A percentile compares a stretch with the other conserved stretches of the same genome.
Evolutionary conservation across 2,797 vertebrate genomes (phyloP).

Genomic region (Enteromius argenteus): DNA sequence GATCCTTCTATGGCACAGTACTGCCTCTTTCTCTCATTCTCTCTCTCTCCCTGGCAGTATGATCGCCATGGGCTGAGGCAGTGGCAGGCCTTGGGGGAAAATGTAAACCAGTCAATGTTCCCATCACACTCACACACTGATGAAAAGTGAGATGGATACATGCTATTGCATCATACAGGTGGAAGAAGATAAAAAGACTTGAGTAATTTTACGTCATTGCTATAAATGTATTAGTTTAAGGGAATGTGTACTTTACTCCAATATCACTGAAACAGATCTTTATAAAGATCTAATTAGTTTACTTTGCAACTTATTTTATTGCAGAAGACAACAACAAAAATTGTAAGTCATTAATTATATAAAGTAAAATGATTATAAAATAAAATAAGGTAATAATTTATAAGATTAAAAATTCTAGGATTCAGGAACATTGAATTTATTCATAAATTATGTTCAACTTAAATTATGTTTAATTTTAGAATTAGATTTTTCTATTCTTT

Average conservation of each 20-base stretch:
- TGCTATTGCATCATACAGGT: conserved; percentile 18
- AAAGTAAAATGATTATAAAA: neutral
- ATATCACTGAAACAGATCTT: neutral
- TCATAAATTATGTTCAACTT: neutral
- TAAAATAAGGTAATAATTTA: neutral
- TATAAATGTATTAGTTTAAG: neutral
- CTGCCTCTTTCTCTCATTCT: conserved; percentile 57
- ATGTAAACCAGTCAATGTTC: conserved; percentile 37
- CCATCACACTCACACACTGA: conserved; percentile 7
- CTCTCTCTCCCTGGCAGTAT: conserved; percentile 30
- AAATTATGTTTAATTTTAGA: neutral
- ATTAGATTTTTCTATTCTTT: neutral
- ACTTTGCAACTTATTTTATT: neutral
- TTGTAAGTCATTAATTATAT: neutral
- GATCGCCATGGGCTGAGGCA: conserved; percentile 8
- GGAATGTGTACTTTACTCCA: neutral
- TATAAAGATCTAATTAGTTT: neutral
- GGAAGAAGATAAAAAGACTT: neutral
- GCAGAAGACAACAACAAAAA: neutral
- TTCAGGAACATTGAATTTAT: neutral
- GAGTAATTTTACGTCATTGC: neutral
- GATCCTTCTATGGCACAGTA: conserved; percentile 74
- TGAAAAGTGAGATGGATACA: conserved; percentile 3
- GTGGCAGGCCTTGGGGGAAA: conserved; percentile 16
- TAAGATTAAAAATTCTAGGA: neutral